Evolutionary conservation across 2,888 invertebrate genomes (phyloP).

Genomic region (Polymixis lichenea): DNA sequence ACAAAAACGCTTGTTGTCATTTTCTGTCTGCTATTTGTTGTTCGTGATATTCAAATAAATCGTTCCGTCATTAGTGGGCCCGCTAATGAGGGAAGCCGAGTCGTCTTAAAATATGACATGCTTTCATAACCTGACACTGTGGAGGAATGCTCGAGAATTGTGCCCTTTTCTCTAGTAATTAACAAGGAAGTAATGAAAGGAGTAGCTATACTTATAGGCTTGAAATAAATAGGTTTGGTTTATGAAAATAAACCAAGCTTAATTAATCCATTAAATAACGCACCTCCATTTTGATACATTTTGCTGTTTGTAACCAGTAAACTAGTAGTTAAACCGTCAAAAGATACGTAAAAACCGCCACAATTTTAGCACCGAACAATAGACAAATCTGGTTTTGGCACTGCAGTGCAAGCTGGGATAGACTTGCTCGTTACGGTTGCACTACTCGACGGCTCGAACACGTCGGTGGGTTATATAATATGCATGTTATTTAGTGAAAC

Average conservation of each 20-base stretch:
- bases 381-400: conserved; percentile 3
- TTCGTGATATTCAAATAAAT: conserved; percentile 55
- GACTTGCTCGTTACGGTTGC: no score
- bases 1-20: conserved; percentile 32
- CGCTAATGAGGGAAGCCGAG: conserved; percentile 56
- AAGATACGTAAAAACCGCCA: neutral
- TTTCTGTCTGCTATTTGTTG: conserved; percentile 41
- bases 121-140: conserved; percentile 48
- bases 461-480: no score
- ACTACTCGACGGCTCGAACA: no score
- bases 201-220: neutral
- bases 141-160: conserved; percentile 25
- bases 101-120: conserved; percentile 61
- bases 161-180: conserved; percentile 45
- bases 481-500: neutral
- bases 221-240: neutral
- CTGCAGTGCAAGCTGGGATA: neutral
- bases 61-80: conserved; percentile 51
- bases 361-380: neutral
- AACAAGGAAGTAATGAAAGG: conserved; percentile 29
- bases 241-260: neutral
- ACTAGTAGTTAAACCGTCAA: neutral
- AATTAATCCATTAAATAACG: neutral
- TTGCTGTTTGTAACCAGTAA: neutral
- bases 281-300: neutral